These are phyloP conservation scores for Diadema setosum DNA, from an alignment of 35 echinoderm and acorn worm genomes.

Conservation along the genomic window DNA sequence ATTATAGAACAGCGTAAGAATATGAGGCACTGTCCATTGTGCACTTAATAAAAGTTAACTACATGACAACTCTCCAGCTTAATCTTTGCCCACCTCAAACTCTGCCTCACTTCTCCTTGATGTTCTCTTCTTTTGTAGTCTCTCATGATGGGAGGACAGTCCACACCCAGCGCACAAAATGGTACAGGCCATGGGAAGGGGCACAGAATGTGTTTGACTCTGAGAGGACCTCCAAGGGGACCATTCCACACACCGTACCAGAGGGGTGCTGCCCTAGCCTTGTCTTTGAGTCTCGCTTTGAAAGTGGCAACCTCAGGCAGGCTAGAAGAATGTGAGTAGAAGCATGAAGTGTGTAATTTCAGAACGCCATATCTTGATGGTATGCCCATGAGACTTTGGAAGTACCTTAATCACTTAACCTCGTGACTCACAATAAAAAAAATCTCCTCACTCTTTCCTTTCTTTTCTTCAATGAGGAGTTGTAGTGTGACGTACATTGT, in stretches of 20 bases:
- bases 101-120: no score
- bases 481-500: no score
- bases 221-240: slow-evolving; percentile 79
- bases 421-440: background rate
- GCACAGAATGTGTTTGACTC: slow-evolving; percentile 77
- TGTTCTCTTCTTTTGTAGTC: slow-evolving; percentile 78
- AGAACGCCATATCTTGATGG: no score
- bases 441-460: background rate
- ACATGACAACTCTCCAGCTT: no score
- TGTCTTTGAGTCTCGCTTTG: slow-evolving; percentile 85
- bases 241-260: slow-evolving; percentile 71
- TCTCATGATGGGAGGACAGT: slow-evolving; percentile 80
- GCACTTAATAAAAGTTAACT: no score
- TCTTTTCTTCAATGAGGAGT: no score
- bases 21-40: no score
- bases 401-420: background rate
- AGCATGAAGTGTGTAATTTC: background rate
- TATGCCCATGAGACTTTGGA: no score
- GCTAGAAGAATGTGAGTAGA: slow-evolving; percentile 87
- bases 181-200: slow-evolving; percentile 83
- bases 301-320: slow-evolving; percentile 88
- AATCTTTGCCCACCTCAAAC: no score
- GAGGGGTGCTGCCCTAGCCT: slow-evolving; percentile 87
- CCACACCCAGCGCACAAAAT: slow-evolving; percentile 84
- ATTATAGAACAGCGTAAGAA: no score